Conservation (phyloP, 2,797 vertebrate species). For the Jordanella pulchra region DNA sequence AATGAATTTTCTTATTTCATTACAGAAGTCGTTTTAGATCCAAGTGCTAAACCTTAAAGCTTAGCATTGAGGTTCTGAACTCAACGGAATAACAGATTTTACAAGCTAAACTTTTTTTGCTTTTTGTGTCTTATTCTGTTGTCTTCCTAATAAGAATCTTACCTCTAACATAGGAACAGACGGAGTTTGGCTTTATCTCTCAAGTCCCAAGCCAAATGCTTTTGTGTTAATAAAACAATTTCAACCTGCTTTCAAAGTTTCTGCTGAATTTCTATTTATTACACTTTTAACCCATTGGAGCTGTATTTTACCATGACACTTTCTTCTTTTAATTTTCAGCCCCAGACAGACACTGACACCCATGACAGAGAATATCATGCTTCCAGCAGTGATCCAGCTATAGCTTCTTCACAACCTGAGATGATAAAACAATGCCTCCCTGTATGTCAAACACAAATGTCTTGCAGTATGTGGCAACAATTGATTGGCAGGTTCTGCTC, state of each 20-base stretch:
- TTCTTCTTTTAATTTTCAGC: conserved; percentile 38
- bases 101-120: not conserved
- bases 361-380: not conserved
- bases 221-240: conserved; percentile 4
- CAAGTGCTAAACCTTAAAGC: not conserved
- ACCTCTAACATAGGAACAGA: not conserved
- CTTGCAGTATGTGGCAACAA: not conserved
- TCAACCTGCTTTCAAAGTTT: not conserved
- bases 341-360: not conserved
- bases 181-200: conserved; percentile 5
- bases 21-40: not conserved
- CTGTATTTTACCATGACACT: conserved; percentile 6
- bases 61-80: not conserved
- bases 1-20: not conserved
- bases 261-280: conserved; percentile 10
- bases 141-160: conserved; percentile 1
- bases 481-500: conserved; percentile 4
- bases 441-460: conserved; percentile 5
- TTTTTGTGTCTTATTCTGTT: not conserved
- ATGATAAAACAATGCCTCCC: conserved; percentile 1
- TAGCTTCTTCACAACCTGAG: not conserved
- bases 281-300: not conserved
- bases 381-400: conserved; percentile 13
- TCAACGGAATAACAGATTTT: conserved; percentile 4
- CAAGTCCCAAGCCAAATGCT: not conserved